These are phyloP conservation scores for Alces alces DNA, from an alignment of 2,113 vertebrate genomes.

Conservation along the genomic window DNA sequence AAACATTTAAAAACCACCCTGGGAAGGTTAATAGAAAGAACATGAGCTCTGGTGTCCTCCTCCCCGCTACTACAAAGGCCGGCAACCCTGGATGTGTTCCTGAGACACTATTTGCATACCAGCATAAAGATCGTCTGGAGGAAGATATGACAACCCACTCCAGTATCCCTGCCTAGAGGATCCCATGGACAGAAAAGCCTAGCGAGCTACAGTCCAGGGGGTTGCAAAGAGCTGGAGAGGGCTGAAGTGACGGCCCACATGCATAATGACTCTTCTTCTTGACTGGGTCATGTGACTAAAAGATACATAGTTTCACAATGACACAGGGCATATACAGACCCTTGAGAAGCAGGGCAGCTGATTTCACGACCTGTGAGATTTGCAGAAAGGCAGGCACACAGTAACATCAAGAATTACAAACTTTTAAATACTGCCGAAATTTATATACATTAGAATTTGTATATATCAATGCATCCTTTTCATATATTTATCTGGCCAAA, in stretches of 20 bases:
- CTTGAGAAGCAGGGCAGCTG: not conserved
- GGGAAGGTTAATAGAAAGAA: not conserved
- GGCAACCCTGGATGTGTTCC: not conserved
- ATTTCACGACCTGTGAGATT: not conserved
- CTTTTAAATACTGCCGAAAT: not conserved
- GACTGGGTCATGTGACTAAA: not conserved
- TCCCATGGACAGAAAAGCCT: not conserved
- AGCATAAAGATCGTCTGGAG: not conserved
- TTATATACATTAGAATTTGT: not conserved
- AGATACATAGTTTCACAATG: not conserved
- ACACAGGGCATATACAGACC: not conserved
- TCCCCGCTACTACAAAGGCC: not conserved
- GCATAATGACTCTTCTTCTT: not conserved
- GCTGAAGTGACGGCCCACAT: not conserved
- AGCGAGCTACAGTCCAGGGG: not conserved
- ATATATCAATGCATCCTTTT: not conserved
- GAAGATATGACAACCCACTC: not conserved
- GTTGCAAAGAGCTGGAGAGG: accelerated
- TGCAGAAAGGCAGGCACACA: not conserved
- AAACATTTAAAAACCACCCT: not conserved
- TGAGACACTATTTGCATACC: not conserved
- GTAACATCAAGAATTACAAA: not conserved
- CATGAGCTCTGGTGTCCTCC: not conserved
- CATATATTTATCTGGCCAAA: not conserved
- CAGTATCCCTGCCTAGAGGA: not conserved